Evolutionary conservation across 2,888 invertebrate genomes (phyloP).

Genomic region (Latheticus oryzae): DNA sequence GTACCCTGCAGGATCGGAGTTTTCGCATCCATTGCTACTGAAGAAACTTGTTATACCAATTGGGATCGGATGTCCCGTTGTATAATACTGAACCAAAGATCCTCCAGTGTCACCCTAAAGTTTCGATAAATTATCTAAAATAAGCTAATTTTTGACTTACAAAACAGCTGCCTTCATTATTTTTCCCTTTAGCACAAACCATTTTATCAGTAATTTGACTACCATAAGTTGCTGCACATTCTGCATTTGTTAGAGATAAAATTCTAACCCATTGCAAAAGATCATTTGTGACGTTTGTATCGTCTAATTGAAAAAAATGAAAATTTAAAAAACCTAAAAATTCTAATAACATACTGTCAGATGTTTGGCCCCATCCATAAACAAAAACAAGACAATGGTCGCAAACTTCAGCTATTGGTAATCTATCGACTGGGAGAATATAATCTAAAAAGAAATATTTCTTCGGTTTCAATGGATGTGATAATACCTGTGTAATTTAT

Average conservation of each 20-base stretch:
- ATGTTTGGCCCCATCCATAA: slow-evolving; percentile 25
- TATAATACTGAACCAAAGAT: slow-evolving; percentile 18
- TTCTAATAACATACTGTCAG: not conserved
- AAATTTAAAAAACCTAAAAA: not conserved
- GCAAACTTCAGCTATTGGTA: not conserved
- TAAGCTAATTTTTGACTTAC: slow-evolving; percentile 3
- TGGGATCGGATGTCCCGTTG: slow-evolving; percentile 2
- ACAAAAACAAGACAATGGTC: not conserved
- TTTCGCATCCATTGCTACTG: slow-evolving; percentile 27
- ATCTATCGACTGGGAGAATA: too few species aligned
- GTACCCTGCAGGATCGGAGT: slow-evolving; percentile 25
- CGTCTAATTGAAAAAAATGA: too few species aligned
- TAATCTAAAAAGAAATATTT: not conserved
- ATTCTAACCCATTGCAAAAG: slow-evolving; percentile 1
- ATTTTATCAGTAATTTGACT: slow-evolving; percentile 16
- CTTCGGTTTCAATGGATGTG: not conserved
- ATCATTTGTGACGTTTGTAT: too few species aligned
- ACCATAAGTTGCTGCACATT: slow-evolving; percentile 10
- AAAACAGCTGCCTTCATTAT: slow-evolving; percentile 20
- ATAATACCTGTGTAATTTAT: slow-evolving; percentile 5
- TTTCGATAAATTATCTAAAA: not conserved
- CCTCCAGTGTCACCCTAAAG: slow-evolving; percentile 25
- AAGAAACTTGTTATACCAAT: slow-evolving; percentile 23
- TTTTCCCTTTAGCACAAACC: slow-evolving; percentile 26
- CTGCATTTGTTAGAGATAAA: slow-evolving; percentile 2